Percentiles rank a stretch among this genome's conserved stretches.
These are phyloP conservation scores for Adelphocoris suturalis DNA, from an alignment of 2,888 invertebrate genomes.

Conservation along the genomic window DNA sequence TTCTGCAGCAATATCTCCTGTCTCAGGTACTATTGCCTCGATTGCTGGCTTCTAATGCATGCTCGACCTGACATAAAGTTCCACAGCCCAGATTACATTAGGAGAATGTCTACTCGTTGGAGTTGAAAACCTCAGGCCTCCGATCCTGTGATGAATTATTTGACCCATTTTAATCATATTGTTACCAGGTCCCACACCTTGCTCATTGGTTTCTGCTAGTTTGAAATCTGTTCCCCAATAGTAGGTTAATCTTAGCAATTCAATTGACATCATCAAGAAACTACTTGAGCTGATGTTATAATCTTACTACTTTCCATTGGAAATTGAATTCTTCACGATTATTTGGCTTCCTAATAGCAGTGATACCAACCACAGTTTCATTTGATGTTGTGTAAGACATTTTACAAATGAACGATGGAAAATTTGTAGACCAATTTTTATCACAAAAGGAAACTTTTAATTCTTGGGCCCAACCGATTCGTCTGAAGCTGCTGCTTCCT, in stretches of 20 bases:
- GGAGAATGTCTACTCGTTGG: slow-evolving; percentile 66
- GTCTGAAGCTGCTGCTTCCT: neutral
- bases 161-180: slow-evolving; percentile 55
- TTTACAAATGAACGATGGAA: neutral
- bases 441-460: too few relatives aligned
- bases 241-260: slow-evolving; percentile 3
- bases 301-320: neutral
- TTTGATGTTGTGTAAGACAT: too few relatives aligned
- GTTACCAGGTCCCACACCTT: slow-evolving; percentile 57
- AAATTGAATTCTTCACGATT: neutral
- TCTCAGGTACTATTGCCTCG: slow-evolving; percentile 99
- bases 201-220: slow-evolving; percentile 50
- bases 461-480: too few relatives aligned
- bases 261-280: neutral
- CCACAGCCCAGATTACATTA: slow-evolving; percentile 89
- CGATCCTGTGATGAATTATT: slow-evolving; percentile 38
- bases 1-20: slow-evolving; percentile 99
- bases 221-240: slow-evolving; percentile 32
- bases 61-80: slow-evolving; percentile 97
- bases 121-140: slow-evolving; percentile 57
- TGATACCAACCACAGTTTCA: neutral
- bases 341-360: neutral
- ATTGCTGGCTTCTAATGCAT: slow-evolving; percentile 99
- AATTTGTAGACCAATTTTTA: neutral
- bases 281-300: neutral